Evolutionary conservation across 2,113 vertebrate genomes (phyloP), one percentile per base, ranked within the genome.

Genomic region (Nyctereutes procyonoides): DNA sequence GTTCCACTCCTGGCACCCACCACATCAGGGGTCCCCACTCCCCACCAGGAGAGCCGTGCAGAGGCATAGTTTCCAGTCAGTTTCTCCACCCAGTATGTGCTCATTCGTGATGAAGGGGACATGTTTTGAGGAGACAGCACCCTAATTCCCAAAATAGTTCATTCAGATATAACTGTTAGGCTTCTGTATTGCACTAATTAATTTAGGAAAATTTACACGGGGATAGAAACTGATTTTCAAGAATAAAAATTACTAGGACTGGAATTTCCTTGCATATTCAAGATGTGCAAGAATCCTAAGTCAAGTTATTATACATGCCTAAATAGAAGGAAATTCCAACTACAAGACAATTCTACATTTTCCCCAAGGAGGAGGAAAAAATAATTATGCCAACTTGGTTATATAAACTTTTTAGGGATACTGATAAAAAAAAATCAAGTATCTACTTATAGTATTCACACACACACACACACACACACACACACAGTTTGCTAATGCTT

Each of bases 211-310:
- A 26, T 62, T 65, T 87, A 35, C 43, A 67, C 14, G 9, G 48
- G n/a, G 56, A 73, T 77, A 89, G 53, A 94, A 95, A 53, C 38
- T 58, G 43, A 76, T n/a, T 60, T 89, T 79, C 48, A 71, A 86
- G 35, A 77, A 71, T 38, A 73, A 58, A 96, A 90, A 67, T 20
- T 7, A 38, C 51, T 30, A 82, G 82, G 56, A 30, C 55, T 53
- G 24, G 28, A 71, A 58, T 43, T 82, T 60, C 43, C 38, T 48
- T 17, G 3, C n/a, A 24, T n/a, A 24, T 80, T 80, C 28, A 53
- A 53, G 88, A 35, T 67, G 58, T 2, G 0, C 8, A 55, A 32
- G 12, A 35, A 22, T 20, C 35, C 43, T 62, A 77, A 56, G 53
- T 58, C 10, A 32, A 81, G 67, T 5, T n/a, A 43, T 11, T 16